These are phyloP conservation scores for Cheumatopsyche charites DNA, from an alignment of 1,140 invertebrate genomes.

Conservation along the genomic window DNA sequence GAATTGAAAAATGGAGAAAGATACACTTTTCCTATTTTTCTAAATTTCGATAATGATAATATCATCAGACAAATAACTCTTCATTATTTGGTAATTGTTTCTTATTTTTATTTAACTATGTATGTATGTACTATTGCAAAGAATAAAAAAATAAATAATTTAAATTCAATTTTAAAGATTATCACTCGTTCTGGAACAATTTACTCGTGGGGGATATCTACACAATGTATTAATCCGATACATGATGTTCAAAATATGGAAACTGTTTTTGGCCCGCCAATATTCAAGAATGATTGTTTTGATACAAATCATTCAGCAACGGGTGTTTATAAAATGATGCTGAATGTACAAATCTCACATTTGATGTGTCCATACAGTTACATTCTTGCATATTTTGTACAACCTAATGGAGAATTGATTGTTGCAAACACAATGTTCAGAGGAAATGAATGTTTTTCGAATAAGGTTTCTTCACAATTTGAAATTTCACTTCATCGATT, in stretches of 20 bases:
- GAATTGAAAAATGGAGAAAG: slow-evolving; percentile 31
- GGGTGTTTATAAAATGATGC: slow-evolving; percentile 48
- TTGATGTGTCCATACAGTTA: slow-evolving; percentile 70
- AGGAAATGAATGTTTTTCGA: slow-evolving; percentile 58
- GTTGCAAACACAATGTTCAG: slow-evolving; percentile 57
- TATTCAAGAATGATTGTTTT: slow-evolving; percentile 24
- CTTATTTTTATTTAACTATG: background rate
- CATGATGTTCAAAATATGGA: slow-evolving; percentile 40
- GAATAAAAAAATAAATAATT: no score
- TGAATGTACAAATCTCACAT: slow-evolving; percentile 60
- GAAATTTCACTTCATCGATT: background rate
- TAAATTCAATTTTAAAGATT: slow-evolving; percentile 50
- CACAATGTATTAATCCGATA: slow-evolving; percentile 54
- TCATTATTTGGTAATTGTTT: slow-evolving; percentile 40
- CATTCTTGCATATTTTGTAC: slow-evolving; percentile 72
- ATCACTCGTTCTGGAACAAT: slow-evolving; percentile 57
- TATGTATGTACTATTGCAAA: no score
- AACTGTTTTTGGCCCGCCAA: slow-evolving; percentile 17
- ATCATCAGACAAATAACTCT: slow-evolving; percentile 35
- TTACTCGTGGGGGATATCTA: slow-evolving; percentile 56
- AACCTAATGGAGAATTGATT: slow-evolving; percentile 67
- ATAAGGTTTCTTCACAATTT: slow-evolving; percentile 54
- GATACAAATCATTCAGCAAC: background rate
- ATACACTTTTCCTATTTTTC: slow-evolving; percentile 42
- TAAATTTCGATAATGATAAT: slow-evolving; percentile 29